Conservation (phyloP, 2,797 vertebrate genomes). For the Rhynchonycteris naso region DNA sequence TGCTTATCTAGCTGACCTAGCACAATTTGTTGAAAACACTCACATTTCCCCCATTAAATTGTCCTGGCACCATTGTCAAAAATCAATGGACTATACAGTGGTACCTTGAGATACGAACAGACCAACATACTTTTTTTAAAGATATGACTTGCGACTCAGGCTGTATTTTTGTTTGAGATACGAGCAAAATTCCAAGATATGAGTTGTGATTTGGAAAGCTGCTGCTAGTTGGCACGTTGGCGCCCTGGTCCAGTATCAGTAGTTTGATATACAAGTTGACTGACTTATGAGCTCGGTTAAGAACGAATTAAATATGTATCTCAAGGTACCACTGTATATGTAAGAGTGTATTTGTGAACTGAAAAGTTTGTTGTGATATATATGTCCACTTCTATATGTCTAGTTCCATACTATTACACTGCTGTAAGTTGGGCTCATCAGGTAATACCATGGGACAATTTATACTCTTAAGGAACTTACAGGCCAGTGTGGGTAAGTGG, state of each 20-base stretch:
- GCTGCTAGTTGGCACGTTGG: too few species aligned
- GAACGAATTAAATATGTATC: too few species aligned
- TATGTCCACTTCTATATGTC: background rate
- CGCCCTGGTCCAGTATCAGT: too few species aligned
- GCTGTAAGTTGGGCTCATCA: background rate
- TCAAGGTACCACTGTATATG: too few species aligned
- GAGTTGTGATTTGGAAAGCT: too few species aligned
- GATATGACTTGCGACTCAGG: too few species aligned
- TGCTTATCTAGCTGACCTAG: background rate
- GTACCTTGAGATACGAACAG: too few species aligned
- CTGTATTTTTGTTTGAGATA: too few species aligned
- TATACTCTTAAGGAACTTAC: background rate
- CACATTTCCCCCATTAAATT: background rate
- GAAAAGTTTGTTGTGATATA: background rate
- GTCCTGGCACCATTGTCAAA: background rate
- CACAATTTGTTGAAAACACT: slow-evolving; percentile 20
- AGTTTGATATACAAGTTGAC: too few species aligned
- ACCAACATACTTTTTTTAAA: too few species aligned
- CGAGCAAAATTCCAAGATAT: too few species aligned
- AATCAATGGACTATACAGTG: background rate
- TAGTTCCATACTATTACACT: background rate
- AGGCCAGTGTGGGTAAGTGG: background rate
- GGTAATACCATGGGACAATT: background rate
- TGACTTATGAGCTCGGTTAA: too few species aligned
- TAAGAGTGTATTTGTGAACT: background rate